These are phyloP conservation scores for Odontomachus brunneus DNA, from an alignment of 1,140 invertebrate genomes.

Conservation along the genomic window DNA sequence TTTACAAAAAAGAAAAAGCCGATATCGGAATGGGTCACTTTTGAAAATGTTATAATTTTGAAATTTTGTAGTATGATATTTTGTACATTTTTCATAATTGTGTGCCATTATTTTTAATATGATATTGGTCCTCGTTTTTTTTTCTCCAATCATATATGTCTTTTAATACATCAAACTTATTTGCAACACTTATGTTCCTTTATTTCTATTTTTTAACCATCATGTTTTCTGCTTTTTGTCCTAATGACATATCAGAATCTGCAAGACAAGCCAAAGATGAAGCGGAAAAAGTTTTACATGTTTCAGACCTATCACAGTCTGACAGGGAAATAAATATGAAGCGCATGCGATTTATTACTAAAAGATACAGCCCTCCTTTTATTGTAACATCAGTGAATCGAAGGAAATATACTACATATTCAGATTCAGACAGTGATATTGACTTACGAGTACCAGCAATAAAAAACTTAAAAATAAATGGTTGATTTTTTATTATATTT, in stretches of 20 bases:
- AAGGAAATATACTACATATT: background rate
- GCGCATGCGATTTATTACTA: conserved; percentile 3
- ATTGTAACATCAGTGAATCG: background rate
- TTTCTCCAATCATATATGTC: background rate
- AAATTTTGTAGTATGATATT: conserved; percentile 15
- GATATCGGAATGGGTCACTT: background rate
- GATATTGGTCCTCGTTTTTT: background rate
- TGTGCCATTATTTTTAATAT: background rate
- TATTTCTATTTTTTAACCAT: background rate
- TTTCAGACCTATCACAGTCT: conserved; percentile 2
- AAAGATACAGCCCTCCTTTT: background rate
- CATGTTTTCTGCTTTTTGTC: background rate
- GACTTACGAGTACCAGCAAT: background rate
- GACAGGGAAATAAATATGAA: background rate
- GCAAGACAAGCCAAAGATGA: conserved; percentile 8
- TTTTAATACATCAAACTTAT: background rate
- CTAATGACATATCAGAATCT: conserved; percentile 1
- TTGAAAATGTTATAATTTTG: conserved; percentile 12
- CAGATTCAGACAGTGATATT: background rate
- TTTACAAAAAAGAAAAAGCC: conserved; percentile 8
- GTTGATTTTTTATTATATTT: conserved; percentile 10
- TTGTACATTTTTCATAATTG: background rate
- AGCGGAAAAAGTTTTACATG: background rate
- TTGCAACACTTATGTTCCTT: background rate
- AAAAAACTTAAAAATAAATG: conserved; percentile 15